A percentile compares a stretch with the other conserved stretches of the same genome.
phyloP scores from a whole-genome alignment of 2,888 invertebrate genomes.

The Agrenia bidenticulata region DNA sequence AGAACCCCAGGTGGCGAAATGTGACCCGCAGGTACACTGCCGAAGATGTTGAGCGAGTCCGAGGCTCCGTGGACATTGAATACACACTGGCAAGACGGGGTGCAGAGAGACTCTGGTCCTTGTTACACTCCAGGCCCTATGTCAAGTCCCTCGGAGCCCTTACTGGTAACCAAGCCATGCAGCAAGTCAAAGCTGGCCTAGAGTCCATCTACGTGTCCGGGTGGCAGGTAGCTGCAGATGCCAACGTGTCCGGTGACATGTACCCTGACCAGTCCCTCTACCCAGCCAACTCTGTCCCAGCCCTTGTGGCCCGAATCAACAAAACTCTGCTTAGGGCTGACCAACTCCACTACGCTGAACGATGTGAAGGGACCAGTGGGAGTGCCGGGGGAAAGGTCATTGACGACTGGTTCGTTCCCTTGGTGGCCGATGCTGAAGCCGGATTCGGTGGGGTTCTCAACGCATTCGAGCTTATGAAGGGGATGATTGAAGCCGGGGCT shows the following conservation, averaged over 20 bases:
- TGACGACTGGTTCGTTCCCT: constrained; percentile 53
- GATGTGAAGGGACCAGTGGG: constrained; percentile 14
- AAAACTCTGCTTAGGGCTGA: constrained; percentile 55
- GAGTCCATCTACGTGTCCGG: constrained; percentile 57
- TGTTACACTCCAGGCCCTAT: constrained; percentile 55
- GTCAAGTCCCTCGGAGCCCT: constrained; percentile 56
- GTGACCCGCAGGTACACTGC: constrained; percentile 55
- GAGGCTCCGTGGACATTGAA: constrained; percentile 56
- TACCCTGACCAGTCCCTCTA: constrained; percentile 57
- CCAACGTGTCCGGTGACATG: constrained; percentile 55
- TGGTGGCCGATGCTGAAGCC: constrained; percentile 57
- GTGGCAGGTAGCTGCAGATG: constrained; percentile 57
- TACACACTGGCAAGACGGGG: constrained; percentile 56
- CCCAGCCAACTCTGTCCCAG: constrained; percentile 56
- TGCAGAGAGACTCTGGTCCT: constrained; percentile 56
- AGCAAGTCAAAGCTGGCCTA: constrained; percentile 56
- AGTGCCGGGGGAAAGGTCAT: constrained; percentile 18
- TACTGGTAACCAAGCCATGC: constrained; percentile 55
- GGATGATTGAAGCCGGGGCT: constrained; percentile 51
- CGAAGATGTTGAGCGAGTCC: constrained; percentile 55
- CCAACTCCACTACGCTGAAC: constrained; percentile 46
- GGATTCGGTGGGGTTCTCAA: constrained; percentile 57
- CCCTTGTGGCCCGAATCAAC: constrained; percentile 55
- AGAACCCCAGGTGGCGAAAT: constrained; percentile 53
- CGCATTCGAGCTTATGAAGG: constrained; percentile 57